A percentile compares a stretch with the other conserved stretches of the same genome.
Conservation (phyloP, 1,140 invertebrate species). For the Trialeurodes vaporariorum region DNA sequence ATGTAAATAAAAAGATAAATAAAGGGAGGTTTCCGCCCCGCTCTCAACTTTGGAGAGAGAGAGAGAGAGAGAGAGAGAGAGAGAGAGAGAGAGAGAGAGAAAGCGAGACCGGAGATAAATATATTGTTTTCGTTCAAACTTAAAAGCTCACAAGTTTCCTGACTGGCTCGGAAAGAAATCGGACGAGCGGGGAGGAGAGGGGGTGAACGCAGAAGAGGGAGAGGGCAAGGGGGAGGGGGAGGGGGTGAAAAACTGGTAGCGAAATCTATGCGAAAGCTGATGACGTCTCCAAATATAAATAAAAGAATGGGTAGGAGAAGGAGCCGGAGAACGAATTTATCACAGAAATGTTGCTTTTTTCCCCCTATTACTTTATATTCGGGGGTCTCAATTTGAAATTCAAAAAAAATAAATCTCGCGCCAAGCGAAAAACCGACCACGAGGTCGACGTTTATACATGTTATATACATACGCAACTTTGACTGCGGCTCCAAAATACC, state of each 20-base stretch:
- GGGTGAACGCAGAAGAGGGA: background rate
- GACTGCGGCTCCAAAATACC: no score
- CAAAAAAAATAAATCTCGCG: background rate
- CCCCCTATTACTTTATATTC: background rate
- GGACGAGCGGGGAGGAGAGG: no score
- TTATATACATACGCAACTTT: background rate
- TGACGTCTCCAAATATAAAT: background rate
- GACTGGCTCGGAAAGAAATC: background rate
- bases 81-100: no score
- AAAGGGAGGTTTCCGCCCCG: background rate
- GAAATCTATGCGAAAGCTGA: background rate
- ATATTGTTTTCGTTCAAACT: background rate
- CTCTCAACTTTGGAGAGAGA: background rate
- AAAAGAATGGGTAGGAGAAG: background rate
- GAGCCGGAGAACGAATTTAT: no score
- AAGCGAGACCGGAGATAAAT: background rate
- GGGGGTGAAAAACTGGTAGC: no score
- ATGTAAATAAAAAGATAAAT: constrained; percentile 1
- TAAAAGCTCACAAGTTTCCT: background rate
- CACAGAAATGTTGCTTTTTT: background rate
- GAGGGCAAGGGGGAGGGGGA: no score
- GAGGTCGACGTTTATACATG: no score
- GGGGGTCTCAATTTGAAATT: background rate
- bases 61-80: no score
- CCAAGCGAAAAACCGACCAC: background rate